Percentiles rank a stretch among this genome's conserved stretches.
Conservation (phyloP, 2,888 invertebrate genomes). For the Pollenia angustigena region DNA sequence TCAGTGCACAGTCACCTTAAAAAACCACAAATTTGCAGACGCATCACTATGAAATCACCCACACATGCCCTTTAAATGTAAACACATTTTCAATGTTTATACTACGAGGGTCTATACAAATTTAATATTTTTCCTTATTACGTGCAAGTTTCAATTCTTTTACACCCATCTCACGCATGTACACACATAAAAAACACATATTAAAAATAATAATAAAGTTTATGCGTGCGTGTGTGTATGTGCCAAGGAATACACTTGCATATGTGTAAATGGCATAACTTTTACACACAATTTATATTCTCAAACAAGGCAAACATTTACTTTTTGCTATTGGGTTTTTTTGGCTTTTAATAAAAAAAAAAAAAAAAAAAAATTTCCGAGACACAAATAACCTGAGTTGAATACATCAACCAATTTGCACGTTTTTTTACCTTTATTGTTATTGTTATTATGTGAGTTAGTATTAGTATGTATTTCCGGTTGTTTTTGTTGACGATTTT, state of each 20-base stretch:
- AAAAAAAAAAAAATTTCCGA: background rate
- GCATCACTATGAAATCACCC: background rate
- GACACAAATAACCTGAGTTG: conserved; percentile 1
- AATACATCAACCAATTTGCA: conserved; percentile 7
- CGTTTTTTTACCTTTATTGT: conserved; percentile 1
- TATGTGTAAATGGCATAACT: conserved; percentile 27
- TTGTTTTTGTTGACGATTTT: too few species aligned
- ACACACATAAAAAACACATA: background rate
- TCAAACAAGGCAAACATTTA: background rate
- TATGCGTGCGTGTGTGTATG: too few species aligned
- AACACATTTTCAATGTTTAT: background rate
- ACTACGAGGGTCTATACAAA: too few species aligned
- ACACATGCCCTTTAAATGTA: background rate
- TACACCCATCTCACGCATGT: background rate
- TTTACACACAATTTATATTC: conserved; percentile 6
- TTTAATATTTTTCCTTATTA: too few species aligned
- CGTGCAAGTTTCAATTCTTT: background rate
- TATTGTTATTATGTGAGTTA: too few species aligned
- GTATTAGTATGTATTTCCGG: too few species aligned
- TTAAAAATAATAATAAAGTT: too few species aligned
- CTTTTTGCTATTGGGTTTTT: background rate
- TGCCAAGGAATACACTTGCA: background rate
- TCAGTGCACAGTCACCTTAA: background rate
- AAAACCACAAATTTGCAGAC: background rate
- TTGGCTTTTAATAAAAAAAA: background rate